Evolutionary conservation across 2,797 vertebrate species (phyloP), one percentile per base, ranked within the genome.

Genomic region (Argya squamiceps): DNA sequence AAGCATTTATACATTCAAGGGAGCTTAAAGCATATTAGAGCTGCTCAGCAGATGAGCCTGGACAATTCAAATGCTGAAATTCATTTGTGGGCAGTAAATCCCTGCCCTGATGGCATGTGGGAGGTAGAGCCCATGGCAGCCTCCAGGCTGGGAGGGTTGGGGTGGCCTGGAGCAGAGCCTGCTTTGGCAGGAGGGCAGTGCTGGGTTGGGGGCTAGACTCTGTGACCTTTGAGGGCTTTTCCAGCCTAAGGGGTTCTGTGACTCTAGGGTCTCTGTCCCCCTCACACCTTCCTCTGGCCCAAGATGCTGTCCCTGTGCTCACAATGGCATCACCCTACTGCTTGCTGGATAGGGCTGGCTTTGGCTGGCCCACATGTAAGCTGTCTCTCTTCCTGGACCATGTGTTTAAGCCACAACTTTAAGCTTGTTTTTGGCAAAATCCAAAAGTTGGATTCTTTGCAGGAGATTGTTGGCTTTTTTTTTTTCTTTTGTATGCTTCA

Each of bases 1-100:
- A 92, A 87, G 92, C 81, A 22, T 80, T 92, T 78, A 78, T 93
- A 95, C 76, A 65, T 96, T 90, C 11, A 53, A 21, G 83, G 68
- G 74, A 92, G 96, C 93, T 97, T 97, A 96, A 44, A 75, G 93
- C 34, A 79, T 74, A 95, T 96, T 97, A 93, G 56, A 85, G 80
- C 71, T 88, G 63, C 83, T 84, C 23, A 1, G 1, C 81, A 93
- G 88, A 95, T 96, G 92, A 93, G 58, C 68, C 68, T 17, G 73
- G 70, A 11, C 89, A 84, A 81, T 89, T 86, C 52, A 87, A 84
- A 91, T 1, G 19, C 32, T 88, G 92, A 30, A 63, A 96, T 95
- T 96, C 63, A 93, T 94, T 89, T 96, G 78, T 12, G 24, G 84
- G 82, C 87, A 85, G 11, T 88, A 97, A 93, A 93, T 95, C 95